Base-by-base conservation (phyloP, 2,797 vertebrate genomes). In the Spinus olivaceus region DNA sequence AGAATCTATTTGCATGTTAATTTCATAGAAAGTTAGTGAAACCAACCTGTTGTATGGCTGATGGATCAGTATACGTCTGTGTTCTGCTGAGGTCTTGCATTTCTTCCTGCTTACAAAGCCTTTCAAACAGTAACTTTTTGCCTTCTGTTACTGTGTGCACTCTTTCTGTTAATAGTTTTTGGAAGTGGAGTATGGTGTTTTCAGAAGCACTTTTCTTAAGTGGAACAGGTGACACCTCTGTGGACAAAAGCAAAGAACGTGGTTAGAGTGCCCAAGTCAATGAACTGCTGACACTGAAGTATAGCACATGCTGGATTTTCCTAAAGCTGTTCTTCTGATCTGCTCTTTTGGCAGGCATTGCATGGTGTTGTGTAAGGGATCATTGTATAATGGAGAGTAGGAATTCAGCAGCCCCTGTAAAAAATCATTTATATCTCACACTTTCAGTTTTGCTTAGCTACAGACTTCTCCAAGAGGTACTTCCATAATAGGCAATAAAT, bases 181-280 rank as follows among this genome's bases (percentile, higher is more conserved):
- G 96, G 91, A 97, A 95, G 46, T 91, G 86, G n/a, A 96, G 60
- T 87, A 93, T 82, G 83, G 23, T 74, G 56, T 81, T 97, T 87
- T 97, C 95, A 90, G 96, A 95, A 95, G 78, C 61, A 72, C 61
- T 97, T 95, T 97, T 98, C 92, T 97, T 98, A 88, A 93, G 88
- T 81, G 96, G 94, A 83, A 94, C 18, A 65, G 95, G 80, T 77
- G 91, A 56, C 74, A 94, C 49, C 35, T 97, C 97, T 97, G 95
- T 90, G 92, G 82, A 94, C 47, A 73, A 72, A 91, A 96, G 32
- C 53, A 72, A 53, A 86, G 44, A 20, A 72, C 8, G 13, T 79
- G 46, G 76, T 63, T 88, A 87, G 86, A 71, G 49, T 27, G 53
- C 24, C 70, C 70, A 81, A 83, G 63, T 86, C 80, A 78, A 5